Evolutionary conservation across 1,140 invertebrate species (phyloP).

Genomic region (Drosophila oshimai): DNA sequence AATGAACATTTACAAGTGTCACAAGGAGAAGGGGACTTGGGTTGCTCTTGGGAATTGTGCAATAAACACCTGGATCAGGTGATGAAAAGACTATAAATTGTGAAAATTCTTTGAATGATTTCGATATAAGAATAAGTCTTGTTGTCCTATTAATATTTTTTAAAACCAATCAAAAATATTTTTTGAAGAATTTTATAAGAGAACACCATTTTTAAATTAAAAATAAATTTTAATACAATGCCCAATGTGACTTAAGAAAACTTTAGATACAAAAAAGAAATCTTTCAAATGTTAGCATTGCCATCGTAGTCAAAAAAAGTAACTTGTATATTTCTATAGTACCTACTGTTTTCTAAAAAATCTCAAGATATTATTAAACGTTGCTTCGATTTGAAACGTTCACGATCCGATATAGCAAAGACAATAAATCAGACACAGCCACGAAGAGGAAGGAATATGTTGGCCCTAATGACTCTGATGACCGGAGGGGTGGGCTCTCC

Average conservation of each 20-base stretch:
- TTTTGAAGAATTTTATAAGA: too few relatives aligned
- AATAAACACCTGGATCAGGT: neutral
- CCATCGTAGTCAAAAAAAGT: neutral
- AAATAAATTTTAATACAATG: too few relatives aligned
- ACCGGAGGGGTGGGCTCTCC: neutral
- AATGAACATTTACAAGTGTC: constrained; percentile 11
- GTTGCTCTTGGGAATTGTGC: neutral
- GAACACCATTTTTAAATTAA: too few relatives aligned
- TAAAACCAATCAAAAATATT: too few relatives aligned
- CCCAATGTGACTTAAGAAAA: too few relatives aligned
- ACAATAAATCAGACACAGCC: neutral
- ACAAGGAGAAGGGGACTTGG: neutral
- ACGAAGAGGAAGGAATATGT: neutral
- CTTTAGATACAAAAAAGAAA: too few relatives aligned
- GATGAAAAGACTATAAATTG: too few relatives aligned
- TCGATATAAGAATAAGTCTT: neutral
- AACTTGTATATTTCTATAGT: constrained; percentile 11
- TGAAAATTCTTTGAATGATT: neutral
- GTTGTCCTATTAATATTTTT: too few relatives aligned
- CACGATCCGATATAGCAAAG: neutral
- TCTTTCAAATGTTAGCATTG: neutral
- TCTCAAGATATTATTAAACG: neutral
- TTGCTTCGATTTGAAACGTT: neutral
- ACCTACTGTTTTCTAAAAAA: neutral
- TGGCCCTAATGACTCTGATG: neutral